Evolutionary conservation across 2,113 vertebrate genomes (phyloP).

Genomic region (Bucco capensis): DNA sequence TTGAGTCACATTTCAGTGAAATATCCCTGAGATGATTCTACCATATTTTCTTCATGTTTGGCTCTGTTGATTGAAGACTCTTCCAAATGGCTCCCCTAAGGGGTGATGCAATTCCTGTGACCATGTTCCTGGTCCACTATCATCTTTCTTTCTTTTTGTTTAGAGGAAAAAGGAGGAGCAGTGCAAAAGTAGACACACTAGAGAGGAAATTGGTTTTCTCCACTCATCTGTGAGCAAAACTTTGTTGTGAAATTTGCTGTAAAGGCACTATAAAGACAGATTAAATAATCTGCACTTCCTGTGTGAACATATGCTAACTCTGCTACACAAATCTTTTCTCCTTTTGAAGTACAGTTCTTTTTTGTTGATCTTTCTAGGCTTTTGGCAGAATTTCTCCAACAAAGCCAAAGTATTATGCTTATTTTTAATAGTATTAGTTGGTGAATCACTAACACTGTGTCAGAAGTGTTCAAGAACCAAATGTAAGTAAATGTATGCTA

Average conservation of each 20-base stretch:
- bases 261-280: background rate
- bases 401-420: background rate
- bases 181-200: background rate
- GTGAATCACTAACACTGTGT: background rate
- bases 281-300: background rate
- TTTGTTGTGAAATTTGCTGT: background rate
- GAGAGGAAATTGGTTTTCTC: background rate
- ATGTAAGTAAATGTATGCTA: background rate
- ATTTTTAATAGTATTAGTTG: background rate
- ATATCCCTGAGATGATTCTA: slow-evolving; percentile 7
- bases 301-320: background rate
- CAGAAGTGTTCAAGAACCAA: background rate
- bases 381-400: background rate
- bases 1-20: background rate
- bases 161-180: background rate
- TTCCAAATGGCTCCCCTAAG: slow-evolving; percentile 34
- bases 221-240: background rate
- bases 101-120: slow-evolving; percentile 34
- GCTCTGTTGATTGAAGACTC: slow-evolving; percentile 9
- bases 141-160: background rate
- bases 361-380: background rate
- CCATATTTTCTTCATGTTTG: slow-evolving; percentile 13
- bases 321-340: background rate
- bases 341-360: background rate
- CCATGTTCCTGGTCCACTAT: background rate